Evolutionary conservation across 2,888 invertebrate genomes (phyloP).

Genomic region (Drosophila dives): DNA sequence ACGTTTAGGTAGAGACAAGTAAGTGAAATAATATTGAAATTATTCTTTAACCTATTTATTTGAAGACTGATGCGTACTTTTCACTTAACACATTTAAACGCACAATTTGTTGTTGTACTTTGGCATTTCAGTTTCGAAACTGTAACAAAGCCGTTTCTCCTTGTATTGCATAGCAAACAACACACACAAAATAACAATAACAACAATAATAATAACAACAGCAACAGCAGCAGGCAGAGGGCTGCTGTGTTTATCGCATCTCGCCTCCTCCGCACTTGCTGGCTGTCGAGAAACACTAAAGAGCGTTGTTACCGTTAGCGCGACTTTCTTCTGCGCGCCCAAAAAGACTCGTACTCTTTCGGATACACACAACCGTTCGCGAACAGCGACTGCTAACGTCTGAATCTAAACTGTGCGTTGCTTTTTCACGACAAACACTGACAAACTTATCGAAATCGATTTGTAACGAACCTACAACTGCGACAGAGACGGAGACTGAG

Average conservation of each 20-base stretch:
- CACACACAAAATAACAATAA: conserved; percentile 34
- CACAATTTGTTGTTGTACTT: conserved; percentile 45
- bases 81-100: conserved; percentile 36
- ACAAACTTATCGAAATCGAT: conserved; percentile 84
- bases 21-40: conserved; percentile 32
- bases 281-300: conserved; percentile 27
- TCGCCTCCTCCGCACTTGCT: conserved; percentile 38
- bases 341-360: conserved; percentile 45
- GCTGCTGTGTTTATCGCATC: conserved; percentile 41
- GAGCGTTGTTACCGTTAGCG: conserved; percentile 54
- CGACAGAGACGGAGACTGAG: conserved; percentile 35
- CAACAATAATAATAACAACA: conserved; percentile 37
- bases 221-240: conserved; percentile 18
- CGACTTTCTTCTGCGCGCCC: conserved; percentile 60
- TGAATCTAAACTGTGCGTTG: conserved; percentile 65
- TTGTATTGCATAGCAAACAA: conserved; percentile 60
- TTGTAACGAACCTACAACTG: conserved; percentile 79
- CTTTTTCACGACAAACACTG: conserved; percentile 82
- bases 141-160: conserved; percentile 39
- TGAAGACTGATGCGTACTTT: conserved; percentile 35
- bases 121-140: conserved; percentile 33
- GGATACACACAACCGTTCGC: conserved; percentile 65
- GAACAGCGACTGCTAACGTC: conserved; percentile 68
- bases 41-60: conserved; percentile 19
- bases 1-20: neutral